A percentile compares a stretch with the other conserved stretches of the same genome.
These are phyloP conservation scores for Apamea monoglypha DNA, from an alignment of 2,888 invertebrate species.

Conservation along the genomic window DNA sequence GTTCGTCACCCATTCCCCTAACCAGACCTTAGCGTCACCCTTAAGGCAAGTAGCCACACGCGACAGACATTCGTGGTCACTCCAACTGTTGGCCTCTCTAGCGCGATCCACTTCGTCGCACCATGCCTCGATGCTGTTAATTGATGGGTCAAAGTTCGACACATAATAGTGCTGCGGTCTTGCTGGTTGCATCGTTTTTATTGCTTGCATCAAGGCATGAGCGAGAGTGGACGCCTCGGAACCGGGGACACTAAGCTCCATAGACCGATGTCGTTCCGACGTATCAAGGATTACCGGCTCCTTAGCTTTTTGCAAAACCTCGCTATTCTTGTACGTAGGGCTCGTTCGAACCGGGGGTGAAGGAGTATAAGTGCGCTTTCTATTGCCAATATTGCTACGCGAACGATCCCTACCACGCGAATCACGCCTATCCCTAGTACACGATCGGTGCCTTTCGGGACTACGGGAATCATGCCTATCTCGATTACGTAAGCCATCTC, in stretches of 20 bases:
- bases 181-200: conserved; percentile 17
- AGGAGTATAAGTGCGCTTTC: background rate
- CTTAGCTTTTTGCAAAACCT: background rate
- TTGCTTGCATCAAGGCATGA: conserved; percentile 4
- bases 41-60: conserved; percentile 33
- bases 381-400: conserved; percentile 5
- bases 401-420: conserved; percentile 9
- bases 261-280: conserved; percentile 2
- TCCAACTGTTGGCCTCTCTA: conserved; percentile 44
- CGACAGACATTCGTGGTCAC: conserved; percentile 31
- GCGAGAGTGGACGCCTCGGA: conserved; percentile 30
- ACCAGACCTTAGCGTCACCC: conserved; percentile 54
- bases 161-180: conserved; percentile 20
- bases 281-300: background rate
- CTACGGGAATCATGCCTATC: background rate
- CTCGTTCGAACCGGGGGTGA: background rate
- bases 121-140: conserved; percentile 63
- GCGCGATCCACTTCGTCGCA: conserved; percentile 64
- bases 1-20: conserved; percentile 62
- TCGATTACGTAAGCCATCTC: conserved; percentile 7
- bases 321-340: background rate
- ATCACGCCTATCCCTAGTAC: background rate
- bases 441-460: conserved; percentile 1
- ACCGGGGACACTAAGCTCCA: background rate
- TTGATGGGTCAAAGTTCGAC: conserved; percentile 61